Evolutionary conservation across 2,888 invertebrate species (phyloP), one percentile per base, ranked within the genome.

Genomic region (Temnothorax ravouxi): DNA sequence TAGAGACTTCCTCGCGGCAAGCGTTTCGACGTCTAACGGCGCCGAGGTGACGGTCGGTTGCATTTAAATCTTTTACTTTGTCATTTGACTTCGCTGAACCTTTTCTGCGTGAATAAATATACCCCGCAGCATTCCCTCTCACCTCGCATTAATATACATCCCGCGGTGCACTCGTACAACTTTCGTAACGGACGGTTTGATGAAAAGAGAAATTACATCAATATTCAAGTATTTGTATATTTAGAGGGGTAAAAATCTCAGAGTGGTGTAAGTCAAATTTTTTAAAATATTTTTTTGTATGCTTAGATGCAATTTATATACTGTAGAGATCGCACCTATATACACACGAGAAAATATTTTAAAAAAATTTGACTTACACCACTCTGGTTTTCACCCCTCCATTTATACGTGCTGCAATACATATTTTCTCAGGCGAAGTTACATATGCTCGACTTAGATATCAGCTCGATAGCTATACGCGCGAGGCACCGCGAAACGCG

Each of bases 21-120:
- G 3, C 6, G 8, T 54, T 54, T 52, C n/a, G 50, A 25, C 18
- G 25, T 52, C n/a, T 54, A 67, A 67, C 41, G n/a, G 18, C 8
- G 66, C 13, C 15, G 25, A 54, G 25, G 15, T 47, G 29, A 29
- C 29, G 9, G 44, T 34, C 29, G 15, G 44, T 34, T 21, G 64
- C 50, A 50, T 75, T 75, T 75, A 29, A 64, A 50, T 75, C 18
- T 74, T 38, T 34, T 62, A 38, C 29, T 61, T n/a, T 25, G 34
- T 62, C 47, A 62, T 62, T 34, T 47, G 15, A 61, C n/a, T 44
- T 13, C 13, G 62, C n/a, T 38, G 11, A 61, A n/a, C 44, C n/a
- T 44, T 74, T 8, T 25, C n/a, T 62, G 15, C 47, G 18, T 2
- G 44, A 0, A 18, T 44, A 59, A 59, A 59, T 44, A 25, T 47